Conservation (phyloP, 2,888 invertebrate genomes). For the Spilarctia lutea region DNA sequence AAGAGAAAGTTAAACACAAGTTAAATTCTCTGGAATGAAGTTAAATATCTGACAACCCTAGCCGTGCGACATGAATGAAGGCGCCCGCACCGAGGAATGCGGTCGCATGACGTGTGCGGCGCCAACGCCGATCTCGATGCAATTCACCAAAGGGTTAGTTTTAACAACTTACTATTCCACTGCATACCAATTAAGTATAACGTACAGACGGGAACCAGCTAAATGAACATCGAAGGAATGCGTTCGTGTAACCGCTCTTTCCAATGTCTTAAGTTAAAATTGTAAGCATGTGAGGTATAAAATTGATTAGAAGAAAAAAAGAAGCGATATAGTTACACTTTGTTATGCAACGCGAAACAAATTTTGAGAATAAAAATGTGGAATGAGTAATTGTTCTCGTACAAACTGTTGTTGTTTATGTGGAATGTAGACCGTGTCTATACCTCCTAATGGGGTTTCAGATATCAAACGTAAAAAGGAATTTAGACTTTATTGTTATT, state of each 20-base stretch:
- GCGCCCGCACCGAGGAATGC: constrained; percentile 84
- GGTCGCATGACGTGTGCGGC: constrained; percentile 87
- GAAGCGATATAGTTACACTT: not conserved
- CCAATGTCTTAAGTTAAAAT: not conserved
- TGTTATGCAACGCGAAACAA: not conserved
- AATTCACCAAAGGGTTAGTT: constrained; percentile 78
- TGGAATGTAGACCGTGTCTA: not conserved
- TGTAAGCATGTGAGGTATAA: constrained; percentile 1
- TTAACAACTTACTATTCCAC: constrained; percentile 44
- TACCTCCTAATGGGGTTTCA: not conserved
- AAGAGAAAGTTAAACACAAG: constrained; percentile 8
- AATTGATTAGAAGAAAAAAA: not conserved
- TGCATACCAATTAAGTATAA: constrained; percentile 27
- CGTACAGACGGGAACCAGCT: constrained; percentile 20
- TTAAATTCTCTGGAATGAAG: constrained; percentile 31
- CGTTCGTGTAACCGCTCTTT: constrained; percentile 18
- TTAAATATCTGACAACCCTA: constrained; percentile 48
- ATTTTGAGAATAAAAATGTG: not conserved
- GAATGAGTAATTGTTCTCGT: not conserved
- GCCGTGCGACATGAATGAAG: constrained; percentile 80
- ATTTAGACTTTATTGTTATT: not conserved
- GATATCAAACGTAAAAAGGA: not conserved
- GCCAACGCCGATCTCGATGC: constrained; percentile 86
- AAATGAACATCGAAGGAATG: constrained; percentile 23
- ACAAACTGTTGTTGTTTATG: not conserved